These are phyloP conservation scores for Cyaniris semiargus DNA, from an alignment of 2,888 invertebrate species.

Conservation along the genomic window DNA sequence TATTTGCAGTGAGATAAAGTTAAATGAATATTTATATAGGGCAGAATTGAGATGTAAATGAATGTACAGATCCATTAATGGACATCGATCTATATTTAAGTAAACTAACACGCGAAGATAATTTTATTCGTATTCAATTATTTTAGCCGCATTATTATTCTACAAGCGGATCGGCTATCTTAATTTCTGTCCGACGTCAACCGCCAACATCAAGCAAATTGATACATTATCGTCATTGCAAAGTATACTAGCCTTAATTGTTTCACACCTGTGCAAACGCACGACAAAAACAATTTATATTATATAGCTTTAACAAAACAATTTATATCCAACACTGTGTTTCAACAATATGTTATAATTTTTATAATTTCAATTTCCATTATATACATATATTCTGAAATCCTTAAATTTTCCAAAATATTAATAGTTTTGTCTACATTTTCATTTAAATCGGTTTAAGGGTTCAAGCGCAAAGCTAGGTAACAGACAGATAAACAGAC, in stretches of 20 bases:
- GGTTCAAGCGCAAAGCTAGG: background rate
- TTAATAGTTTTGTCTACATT: background rate
- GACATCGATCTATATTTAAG: slow-evolving; percentile 52
- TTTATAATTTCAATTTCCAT: background rate
- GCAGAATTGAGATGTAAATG: slow-evolving; percentile 66
- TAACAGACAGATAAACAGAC: background rate
- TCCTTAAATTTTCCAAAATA: background rate
- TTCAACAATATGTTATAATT: background rate
- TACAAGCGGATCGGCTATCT: slow-evolving; percentile 19
- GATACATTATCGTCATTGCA: background rate
- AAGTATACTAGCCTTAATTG: slow-evolving; percentile 9
- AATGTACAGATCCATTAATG: slow-evolving; percentile 62
- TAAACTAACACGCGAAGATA: slow-evolving; percentile 46
- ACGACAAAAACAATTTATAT: slow-evolving; percentile 4
- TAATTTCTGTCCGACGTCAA: slow-evolving; percentile 17
- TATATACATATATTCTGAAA: background rate
- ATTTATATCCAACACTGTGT: background rate
- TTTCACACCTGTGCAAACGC: slow-evolving; percentile 10
- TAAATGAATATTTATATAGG: slow-evolving; percentile 65
- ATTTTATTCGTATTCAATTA: slow-evolving; percentile 38
- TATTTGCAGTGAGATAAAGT: slow-evolving; percentile 60
- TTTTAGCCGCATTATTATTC: slow-evolving; percentile 27
- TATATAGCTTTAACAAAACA: background rate
- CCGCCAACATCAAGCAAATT: slow-evolving; percentile 21
- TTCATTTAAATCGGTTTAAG: background rate